A percentile compares a stretch with the other conserved stretches of the same genome.
phyloP scores from a whole-genome alignment of 2,797 vertebrate species.

The Sebastes iracundus region DNA sequence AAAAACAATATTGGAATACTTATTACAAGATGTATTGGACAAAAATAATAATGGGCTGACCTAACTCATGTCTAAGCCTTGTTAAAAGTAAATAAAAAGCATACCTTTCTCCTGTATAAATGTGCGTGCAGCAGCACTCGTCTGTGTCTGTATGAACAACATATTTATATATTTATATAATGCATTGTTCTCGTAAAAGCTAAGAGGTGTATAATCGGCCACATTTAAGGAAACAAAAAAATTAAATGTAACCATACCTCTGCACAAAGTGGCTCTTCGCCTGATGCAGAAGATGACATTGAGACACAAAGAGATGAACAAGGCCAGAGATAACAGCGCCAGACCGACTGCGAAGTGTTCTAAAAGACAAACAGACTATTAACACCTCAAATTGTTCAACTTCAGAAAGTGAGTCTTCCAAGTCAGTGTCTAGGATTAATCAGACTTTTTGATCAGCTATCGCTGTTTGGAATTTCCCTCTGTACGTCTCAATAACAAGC shows the following conservation, averaged over 20 bases:
- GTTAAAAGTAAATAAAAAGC: background rate
- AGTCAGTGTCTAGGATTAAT: background rate
- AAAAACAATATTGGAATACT: background rate
- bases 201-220: background rate
- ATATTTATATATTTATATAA: background rate
- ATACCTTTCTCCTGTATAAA: conserved; percentile 56
- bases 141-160: conserved; percentile 44
- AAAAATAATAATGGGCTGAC: background rate
- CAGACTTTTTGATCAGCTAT: background rate
- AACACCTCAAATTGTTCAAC: background rate
- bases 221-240: background rate
- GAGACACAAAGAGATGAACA: conserved; percentile 73
- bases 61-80: no score
- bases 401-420: background rate
- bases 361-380: conserved; percentile 10
- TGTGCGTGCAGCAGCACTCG: conserved; percentile 2
- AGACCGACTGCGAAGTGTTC: rapidly evolving
- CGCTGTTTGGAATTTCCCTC: background rate
- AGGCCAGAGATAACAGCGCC: conserved; percentile 43
- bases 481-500: background rate
- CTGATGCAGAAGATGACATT: conserved; percentile 71
- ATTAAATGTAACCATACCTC: conserved; percentile 52
- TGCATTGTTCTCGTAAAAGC: background rate
- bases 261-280: conserved; percentile 8
- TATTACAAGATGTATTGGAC: background rate